Conservation (phyloP, 2,888 invertebrate species). For the Tortrix viridana region DNA sequence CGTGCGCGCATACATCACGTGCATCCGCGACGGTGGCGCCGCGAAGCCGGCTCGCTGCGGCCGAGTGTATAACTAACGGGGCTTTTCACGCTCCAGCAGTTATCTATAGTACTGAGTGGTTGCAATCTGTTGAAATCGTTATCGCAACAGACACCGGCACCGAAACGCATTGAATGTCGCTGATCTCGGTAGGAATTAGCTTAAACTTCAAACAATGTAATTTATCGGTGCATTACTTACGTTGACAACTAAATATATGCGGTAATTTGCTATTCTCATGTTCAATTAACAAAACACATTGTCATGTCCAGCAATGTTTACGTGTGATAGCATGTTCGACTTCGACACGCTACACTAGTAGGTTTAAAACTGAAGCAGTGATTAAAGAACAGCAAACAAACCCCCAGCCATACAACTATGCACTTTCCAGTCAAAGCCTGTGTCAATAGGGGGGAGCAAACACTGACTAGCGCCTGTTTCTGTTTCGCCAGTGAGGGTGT, state of each 20-base stretch:
- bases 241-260: no score
- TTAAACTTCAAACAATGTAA: neutral
- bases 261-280: no score
- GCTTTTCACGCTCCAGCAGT: conserved; percentile 67
- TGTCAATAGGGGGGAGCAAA: conserved; percentile 44
- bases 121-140: conserved; percentile 40
- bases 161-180: conserved; percentile 38
- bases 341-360: conserved; percentile 17
- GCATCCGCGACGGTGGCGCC: conserved; percentile 67
- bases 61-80: conserved; percentile 64
- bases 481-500: conserved; percentile 12
- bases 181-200: neutral
- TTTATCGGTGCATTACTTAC: no score
- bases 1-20: conserved; percentile 78
- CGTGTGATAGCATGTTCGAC: conserved; percentile 6
- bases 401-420: conserved; percentile 30
- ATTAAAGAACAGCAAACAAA: conserved; percentile 27
- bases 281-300: conserved; percentile 20
- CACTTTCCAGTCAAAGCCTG: conserved; percentile 43
- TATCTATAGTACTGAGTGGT: conserved; percentile 53
- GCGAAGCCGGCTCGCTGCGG: conserved; percentile 60
- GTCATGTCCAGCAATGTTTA: conserved; percentile 34
- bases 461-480: conserved; percentile 39
- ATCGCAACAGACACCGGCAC: conserved; percentile 19
- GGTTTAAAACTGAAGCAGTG: conserved; percentile 25